These are phyloP conservation scores for Leptinotarsa haldemani DNA, from an alignment of 2,888 invertebrate species.

Conservation along the genomic window DNA sequence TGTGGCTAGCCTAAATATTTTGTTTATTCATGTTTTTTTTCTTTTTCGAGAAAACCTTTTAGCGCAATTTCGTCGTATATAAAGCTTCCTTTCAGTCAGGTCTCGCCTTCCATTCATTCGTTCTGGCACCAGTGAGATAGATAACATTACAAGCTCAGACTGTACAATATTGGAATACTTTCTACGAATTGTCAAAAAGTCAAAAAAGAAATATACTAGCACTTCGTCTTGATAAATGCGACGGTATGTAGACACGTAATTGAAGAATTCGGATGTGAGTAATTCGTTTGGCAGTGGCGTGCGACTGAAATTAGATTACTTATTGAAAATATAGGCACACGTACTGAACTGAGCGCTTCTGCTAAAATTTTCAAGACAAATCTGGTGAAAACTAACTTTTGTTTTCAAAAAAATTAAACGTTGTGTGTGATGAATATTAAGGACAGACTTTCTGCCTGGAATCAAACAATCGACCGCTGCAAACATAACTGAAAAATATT, in stretches of 20 bases:
- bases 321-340: too few species aligned
- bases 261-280: slow-evolving; percentile 15
- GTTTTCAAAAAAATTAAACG: too few species aligned
- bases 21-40: not conserved
- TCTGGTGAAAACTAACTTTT: too few species aligned
- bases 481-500: too few species aligned
- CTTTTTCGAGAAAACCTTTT: not conserved
- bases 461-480: too few species aligned
- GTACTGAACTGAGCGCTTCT: too few species aligned
- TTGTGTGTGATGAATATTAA: too few species aligned
- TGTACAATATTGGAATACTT: not conserved
- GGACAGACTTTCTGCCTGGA: too few species aligned
- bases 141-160: slow-evolving; percentile 15
- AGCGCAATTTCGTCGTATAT: not conserved
- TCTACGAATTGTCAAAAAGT: slow-evolving; percentile 21
- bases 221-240: slow-evolving; percentile 17
- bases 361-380: too few species aligned
- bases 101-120: slow-evolving; percentile 14
- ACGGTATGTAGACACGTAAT: slow-evolving; percentile 22
- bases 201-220: slow-evolving; percentile 19
- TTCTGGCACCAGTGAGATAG: slow-evolving; percentile 21
- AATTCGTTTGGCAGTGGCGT: slow-evolving; percentile 4
- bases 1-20: not conserved
- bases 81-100: slow-evolving; percentile 2
- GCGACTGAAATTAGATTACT: not conserved